Conservation (phyloP, 2,888 invertebrate genomes). For the Himalopsyche kuldschensis region DNA sequence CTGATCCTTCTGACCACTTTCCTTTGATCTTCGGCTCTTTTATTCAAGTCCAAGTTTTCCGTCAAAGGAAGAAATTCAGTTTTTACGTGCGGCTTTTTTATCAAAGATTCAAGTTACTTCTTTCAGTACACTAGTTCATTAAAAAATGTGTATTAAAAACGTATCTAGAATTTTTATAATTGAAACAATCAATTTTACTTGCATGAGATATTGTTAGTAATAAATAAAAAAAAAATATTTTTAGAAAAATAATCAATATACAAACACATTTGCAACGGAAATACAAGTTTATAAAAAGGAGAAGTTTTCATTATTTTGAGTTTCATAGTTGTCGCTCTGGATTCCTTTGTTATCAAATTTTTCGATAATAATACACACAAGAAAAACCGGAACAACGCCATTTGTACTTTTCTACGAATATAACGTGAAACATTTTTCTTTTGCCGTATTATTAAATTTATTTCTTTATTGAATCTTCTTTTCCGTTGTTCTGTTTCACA, state of each 20-base stretch:
- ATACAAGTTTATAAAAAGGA: neutral
- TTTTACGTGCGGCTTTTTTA: no score
- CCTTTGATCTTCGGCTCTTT: neutral
- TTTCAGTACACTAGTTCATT: no score
- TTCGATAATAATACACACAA: neutral
- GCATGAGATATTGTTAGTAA: no score
- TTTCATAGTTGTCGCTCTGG: neutral
- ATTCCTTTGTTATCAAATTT: neutral
- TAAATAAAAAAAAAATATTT: neutral
- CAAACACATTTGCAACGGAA: neutral
- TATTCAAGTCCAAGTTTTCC: neutral
- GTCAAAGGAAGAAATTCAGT: neutral
- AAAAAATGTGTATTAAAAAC: no score
- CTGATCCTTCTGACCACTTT: neutral
- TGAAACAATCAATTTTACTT: no score
- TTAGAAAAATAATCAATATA: neutral
- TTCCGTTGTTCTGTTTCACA: no score
- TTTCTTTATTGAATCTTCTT: neutral
- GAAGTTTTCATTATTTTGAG: neutral
- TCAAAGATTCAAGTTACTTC: no score
- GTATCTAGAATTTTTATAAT: no score
- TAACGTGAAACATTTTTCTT: neutral
- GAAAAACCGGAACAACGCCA: neutral
- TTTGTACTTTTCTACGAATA: neutral
- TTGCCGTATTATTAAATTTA: neutral